Evolutionary conservation across 2,888 invertebrate genomes (phyloP).

Genomic region (Scaptomyza flava): DNA sequence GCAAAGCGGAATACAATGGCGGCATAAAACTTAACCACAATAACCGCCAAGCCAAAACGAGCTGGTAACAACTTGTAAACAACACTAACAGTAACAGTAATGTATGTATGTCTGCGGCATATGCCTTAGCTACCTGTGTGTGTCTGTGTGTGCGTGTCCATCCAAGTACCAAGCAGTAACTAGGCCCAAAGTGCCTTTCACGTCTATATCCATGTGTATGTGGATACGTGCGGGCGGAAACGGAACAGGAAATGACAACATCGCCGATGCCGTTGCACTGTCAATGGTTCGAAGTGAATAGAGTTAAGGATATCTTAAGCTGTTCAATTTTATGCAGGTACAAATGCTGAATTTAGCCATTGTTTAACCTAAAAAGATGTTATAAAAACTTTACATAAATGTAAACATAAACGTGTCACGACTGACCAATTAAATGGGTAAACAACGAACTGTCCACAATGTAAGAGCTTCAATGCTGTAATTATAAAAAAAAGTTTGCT

Average conservation of each 20-base stretch:
- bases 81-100: constrained; percentile 19
- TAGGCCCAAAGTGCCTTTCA: constrained; percentile 61
- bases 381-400: no score
- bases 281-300: not conserved
- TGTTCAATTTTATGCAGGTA: not conserved
- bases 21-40: constrained; percentile 77
- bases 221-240: constrained; percentile 54
- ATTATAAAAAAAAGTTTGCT: no score
- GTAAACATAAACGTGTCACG: no score
- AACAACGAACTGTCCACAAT: no score
- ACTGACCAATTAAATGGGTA: no score
- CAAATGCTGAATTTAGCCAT: no score
- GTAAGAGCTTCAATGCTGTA: no score
- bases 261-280: constrained; percentile 25
- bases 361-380: no score
- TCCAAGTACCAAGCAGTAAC: constrained; percentile 59
- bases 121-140: constrained; percentile 4
- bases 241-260: constrained; percentile 66
- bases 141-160: constrained; percentile 17
- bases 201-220: constrained; percentile 26
- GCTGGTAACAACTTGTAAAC: constrained; percentile 55
- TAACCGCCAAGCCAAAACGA: constrained; percentile 63
- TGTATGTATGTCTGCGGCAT: constrained; percentile 30
- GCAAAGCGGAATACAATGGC: constrained; percentile 69
- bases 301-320: not conserved